Percentiles rank a stretch among this genome's conserved stretches.
Evolutionary conservation across 2,113 vertebrate genomes (phyloP).

Genomic region (Maccullochella peelii): DNA sequence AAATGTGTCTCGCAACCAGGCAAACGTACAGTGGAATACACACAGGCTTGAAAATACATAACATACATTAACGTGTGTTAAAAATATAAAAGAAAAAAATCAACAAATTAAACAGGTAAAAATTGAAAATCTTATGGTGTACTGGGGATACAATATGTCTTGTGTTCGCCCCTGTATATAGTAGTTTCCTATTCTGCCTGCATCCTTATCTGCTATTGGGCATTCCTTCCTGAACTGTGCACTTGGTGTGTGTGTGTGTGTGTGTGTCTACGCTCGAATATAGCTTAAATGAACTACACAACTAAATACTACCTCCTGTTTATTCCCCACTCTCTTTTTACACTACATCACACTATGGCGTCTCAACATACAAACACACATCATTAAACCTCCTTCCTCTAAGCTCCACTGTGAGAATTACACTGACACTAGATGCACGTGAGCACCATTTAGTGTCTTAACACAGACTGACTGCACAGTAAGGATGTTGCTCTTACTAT

Average conservation of each 20-base stretch:
- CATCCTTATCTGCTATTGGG: constrained; percentile 48
- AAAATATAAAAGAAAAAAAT: too few relatives aligned
- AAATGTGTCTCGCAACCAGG: not conserved
- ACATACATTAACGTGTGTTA: not conserved
- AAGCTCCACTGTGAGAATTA: not conserved
- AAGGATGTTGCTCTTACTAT: constrained; percentile 85
- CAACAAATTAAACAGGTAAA: too few relatives aligned
- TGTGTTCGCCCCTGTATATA: not conserved
- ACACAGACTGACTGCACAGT: not conserved
- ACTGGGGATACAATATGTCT: not conserved
- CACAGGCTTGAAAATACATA: not conserved
- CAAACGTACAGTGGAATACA: not conserved
- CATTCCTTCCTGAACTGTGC: constrained; percentile 65
- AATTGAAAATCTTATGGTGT: not conserved
- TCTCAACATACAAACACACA: not conserved
- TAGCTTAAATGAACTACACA: constrained; percentile 4
- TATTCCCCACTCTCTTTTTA: not conserved
- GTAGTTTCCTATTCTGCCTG: constrained; percentile 23
- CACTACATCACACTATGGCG: not conserved
- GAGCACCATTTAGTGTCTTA: not conserved
- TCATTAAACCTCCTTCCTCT: not conserved
- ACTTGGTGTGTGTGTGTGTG: not conserved
- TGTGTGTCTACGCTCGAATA: constrained; percentile 2
- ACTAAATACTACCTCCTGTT: constrained; percentile 2
- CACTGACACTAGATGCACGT: not conserved